phyloP scores from a whole-genome alignment of 2,888 invertebrate genomes.

The Tyria jacobaeae region DNA sequence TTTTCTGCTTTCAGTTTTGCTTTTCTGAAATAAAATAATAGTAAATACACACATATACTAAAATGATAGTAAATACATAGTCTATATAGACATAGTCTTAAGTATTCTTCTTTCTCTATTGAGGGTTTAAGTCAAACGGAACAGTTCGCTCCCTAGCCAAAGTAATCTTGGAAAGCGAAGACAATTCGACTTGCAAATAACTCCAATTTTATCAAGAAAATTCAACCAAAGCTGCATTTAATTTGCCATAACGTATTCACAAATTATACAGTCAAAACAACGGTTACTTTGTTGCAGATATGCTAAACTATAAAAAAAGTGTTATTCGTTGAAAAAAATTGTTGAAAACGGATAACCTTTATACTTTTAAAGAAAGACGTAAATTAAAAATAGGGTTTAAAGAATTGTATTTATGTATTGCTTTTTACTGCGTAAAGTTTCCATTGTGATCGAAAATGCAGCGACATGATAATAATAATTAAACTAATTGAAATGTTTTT shows the following conservation, averaged over 20 bases:
- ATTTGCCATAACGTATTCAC: constrained; percentile 66
- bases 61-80: too few relatives aligned
- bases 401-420: too few relatives aligned
- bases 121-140: constrained; percentile 65
- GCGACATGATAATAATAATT: background rate
- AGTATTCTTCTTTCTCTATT: constrained; percentile 51
- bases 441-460: too few relatives aligned
- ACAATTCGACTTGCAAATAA: constrained; percentile 79
- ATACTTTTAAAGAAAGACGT: background rate
- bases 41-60: too few relatives aligned
- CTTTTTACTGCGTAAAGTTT: too few relatives aligned
- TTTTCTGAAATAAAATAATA: too few relatives aligned
- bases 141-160: constrained; percentile 60
- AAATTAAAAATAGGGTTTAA: background rate
- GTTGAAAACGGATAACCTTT: too few relatives aligned
- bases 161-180: constrained; percentile 66
- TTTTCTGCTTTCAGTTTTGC: background rate
- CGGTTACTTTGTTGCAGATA: constrained; percentile 40
- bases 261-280: constrained; percentile 60
- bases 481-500: background rate
- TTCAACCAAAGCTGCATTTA: constrained; percentile 72
- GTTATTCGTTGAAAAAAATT: background rate
- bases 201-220: constrained; percentile 77
- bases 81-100: too few relatives aligned
- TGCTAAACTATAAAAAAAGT: constrained; percentile 30